Evolutionary conservation across 2,113 vertebrate genomes (phyloP).

Genomic region (Acanthochromis polyacanthus): DNA sequence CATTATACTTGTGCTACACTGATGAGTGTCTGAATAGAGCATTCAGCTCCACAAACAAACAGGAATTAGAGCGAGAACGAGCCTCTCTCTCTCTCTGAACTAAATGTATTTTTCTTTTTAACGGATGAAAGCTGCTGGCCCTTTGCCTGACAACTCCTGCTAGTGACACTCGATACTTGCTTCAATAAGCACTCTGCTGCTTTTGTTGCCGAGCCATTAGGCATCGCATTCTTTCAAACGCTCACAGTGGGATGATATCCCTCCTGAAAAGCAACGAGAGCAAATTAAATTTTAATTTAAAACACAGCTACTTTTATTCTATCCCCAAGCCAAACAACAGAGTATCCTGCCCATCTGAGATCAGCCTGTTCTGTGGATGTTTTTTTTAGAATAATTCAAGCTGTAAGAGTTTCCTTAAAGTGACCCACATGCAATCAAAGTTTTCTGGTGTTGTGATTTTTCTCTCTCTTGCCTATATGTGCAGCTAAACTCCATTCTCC

Average conservation of each 20-base stretch:
- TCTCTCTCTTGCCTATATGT: too few species aligned
- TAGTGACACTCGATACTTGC: conserved; percentile 65
- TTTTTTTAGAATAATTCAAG: background rate
- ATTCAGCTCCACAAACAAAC: conserved; percentile 51
- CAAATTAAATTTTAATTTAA: conserved; percentile 45
- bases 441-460: too few species aligned
- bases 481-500: background rate
- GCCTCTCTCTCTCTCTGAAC: conserved; percentile 21
- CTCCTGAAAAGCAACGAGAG: conserved; percentile 17
- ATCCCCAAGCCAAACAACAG: background rate
- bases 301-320: conserved; percentile 21
- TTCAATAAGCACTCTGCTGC: conserved; percentile 56
- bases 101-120: conserved; percentile 57
- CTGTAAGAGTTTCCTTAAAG: background rate
- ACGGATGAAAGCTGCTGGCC: conserved; percentile 45
- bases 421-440: too few species aligned
- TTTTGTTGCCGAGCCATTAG: conserved; percentile 68
- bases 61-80: conserved; percentile 38
- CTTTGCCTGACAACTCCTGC: conserved; percentile 43
- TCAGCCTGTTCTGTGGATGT: background rate
- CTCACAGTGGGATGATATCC: conserved; percentile 34
- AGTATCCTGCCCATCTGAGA: background rate
- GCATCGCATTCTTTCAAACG: conserved; percentile 32
- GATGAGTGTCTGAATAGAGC: conserved; percentile 51
- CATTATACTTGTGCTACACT: conserved; percentile 13